Evolutionary conservation across 2,113 vertebrate species (phyloP).

Genomic region (Coptodon bakossiorum): DNA sequence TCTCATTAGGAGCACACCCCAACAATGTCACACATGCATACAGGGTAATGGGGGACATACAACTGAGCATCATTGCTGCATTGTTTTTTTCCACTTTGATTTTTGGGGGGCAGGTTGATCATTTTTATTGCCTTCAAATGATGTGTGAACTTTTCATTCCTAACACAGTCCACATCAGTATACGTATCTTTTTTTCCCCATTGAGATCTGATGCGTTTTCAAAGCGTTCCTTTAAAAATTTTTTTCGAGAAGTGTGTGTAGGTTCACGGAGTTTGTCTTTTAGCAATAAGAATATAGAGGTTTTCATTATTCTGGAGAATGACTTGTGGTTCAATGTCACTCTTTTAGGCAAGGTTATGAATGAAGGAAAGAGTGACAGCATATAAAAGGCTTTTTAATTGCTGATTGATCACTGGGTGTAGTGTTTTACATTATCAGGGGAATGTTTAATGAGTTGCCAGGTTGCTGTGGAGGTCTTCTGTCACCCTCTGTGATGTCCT

Average conservation of each 20-base stretch:
- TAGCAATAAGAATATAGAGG: background rate
- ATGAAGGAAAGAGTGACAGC: conserved; percentile 41
- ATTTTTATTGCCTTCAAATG: background rate
- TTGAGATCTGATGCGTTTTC: background rate
- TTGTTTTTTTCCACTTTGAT: rapidly evolving
- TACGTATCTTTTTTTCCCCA: rapidly evolving
- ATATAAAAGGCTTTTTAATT: conserved; percentile 61
- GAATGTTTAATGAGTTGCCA: conserved; percentile 27
- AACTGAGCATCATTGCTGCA: background rate
- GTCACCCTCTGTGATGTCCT: background rate
- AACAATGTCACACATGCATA: background rate
- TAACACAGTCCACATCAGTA: background rate
- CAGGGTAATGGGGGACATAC: background rate
- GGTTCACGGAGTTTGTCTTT: background rate
- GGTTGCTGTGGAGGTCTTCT: background rate
- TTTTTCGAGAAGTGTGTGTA: background rate
- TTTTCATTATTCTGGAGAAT: background rate
- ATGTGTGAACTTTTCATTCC: background rate
- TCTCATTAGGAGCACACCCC: background rate
- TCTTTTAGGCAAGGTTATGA: conserved; percentile 49
- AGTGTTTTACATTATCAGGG: conserved; percentile 40
- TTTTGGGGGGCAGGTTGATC: background rate
- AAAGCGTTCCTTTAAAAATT: background rate
- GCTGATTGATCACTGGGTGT: conserved; percentile 52
- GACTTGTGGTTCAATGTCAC: conserved; percentile 25